phyloP scores from a whole-genome alignment of 1,140 invertebrate genomes.

The Euura saliciscinereae region DNA sequence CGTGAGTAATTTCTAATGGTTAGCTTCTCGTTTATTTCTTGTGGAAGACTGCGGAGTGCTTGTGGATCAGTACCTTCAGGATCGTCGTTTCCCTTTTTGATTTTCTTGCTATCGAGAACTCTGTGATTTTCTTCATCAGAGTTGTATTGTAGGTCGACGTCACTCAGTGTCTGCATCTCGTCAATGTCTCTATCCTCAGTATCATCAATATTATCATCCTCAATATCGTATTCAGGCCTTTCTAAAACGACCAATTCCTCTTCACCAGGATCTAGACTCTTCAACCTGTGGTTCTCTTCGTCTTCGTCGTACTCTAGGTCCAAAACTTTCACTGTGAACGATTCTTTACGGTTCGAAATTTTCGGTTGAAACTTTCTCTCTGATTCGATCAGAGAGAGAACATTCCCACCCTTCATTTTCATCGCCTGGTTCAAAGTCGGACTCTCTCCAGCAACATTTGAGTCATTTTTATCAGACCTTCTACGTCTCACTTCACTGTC shows the following conservation, averaged over 20 bases:
- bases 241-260: conserved; percentile 20
- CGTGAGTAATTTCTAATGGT: background rate
- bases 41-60: background rate
- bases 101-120: background rate
- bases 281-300: conserved; percentile 1
- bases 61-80: conserved; percentile 7
- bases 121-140: conserved; percentile 10
- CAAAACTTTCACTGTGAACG: conserved; percentile 5
- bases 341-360: background rate
- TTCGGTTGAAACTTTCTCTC: background rate
- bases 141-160: background rate
- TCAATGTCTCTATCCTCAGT: background rate
- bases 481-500: background rate
- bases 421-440: background rate
- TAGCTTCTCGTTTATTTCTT: background rate
- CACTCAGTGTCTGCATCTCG: background rate
- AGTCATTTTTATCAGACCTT: too few species aligned
- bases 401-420: background rate
- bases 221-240: conserved; percentile 3
- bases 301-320: conserved; percentile 1
- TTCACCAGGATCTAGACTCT: background rate
- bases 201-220: background rate
- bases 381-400: background rate
- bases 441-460: too few species aligned
- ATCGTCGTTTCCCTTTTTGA: background rate